A percentile compares a stretch with the other conserved stretches of the same genome.
Evolutionary conservation across 1,140 invertebrate genomes (phyloP).

Genomic region (Drosophila sturtevanti): DNA sequence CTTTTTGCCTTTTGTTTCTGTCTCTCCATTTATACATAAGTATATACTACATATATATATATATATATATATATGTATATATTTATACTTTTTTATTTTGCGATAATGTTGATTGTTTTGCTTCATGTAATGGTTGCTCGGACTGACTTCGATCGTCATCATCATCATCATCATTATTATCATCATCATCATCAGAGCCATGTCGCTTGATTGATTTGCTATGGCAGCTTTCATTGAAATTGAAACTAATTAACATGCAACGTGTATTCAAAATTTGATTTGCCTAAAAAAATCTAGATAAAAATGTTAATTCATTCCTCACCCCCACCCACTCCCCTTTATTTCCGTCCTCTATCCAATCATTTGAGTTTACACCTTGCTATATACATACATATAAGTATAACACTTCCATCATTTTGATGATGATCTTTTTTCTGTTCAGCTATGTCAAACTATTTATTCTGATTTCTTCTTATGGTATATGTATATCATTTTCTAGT

Average conservation of each 20-base stretch:
- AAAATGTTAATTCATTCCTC: slow-evolving; percentile 16
- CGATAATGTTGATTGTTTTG: slow-evolving; percentile 61
- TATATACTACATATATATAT: neutral
- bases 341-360: too few species aligned
- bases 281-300: slow-evolving; percentile 2
- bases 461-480: too few species aligned
- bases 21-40: slow-evolving; percentile 2
- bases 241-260: slow-evolving; percentile 32
- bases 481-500: neutral
- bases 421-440: slow-evolving; percentile 4
- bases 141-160: slow-evolving; percentile 13
- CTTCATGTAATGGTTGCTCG: slow-evolving; percentile 40
- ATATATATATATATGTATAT: neutral
- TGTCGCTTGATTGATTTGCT: slow-evolving; percentile 5
- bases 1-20: slow-evolving; percentile 30
- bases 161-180: neutral
- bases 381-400: neutral
- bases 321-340: too few species aligned
- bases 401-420: neutral
- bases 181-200: neutral
- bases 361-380: slow-evolving; percentile 22
- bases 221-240: slow-evolving; percentile 23
- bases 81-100: slow-evolving; percentile 30
- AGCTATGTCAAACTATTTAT: too few species aligned
- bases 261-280: slow-evolving; percentile 3